Evolutionary conservation across 2,797 vertebrate species (phyloP), one percentile per base, ranked within the genome.

Genomic region (Falco rusticolus): DNA sequence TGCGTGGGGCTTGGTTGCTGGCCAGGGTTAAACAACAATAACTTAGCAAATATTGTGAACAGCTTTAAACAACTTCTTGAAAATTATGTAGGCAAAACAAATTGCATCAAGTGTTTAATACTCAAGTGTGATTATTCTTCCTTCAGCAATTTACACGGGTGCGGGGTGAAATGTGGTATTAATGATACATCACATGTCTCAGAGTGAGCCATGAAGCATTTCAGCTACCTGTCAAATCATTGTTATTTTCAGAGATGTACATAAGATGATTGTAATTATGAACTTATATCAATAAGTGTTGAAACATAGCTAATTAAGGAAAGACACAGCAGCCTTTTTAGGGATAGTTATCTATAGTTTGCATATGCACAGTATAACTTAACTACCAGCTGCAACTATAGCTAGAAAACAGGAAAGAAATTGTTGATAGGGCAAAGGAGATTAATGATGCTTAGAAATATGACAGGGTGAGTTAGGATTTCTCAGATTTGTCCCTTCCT

Each of bases 161-260:
- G 11, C 0, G 1, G 12, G 5, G 6, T 66, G 25, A 77, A 88
- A 78, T 4, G 1, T 61, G 16, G 2, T 71, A 69, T 88, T 78
- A 94, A 85, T 93, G 26, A 47, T 57, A 37, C 5, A 39, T 54
- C 48, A 50, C 39, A 26, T 72, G 60, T 78, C 28, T 31, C 56
- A 54, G n/a, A 68, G 69, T 37, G 37, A 91, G 45, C 29, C 56
- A 68, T 7, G 21, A 84, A 94, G 45, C 26, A 68, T 54, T 95
- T 86, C 72, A 88, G 17, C 37, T 66, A 34, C 82, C 41, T 93
- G 82, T 64, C 61, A 95, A 92, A 87, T 89, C 18, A 43, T 17
- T 80, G 24, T 64, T 82, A 64, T 69, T 89, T 79, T 88, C 50
- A 70, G 51, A 59, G 33, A 66, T 21, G 19, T 53, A 41, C 12